Evolutionary conservation across 2,888 invertebrate genomes (phyloP).

Genomic region (Dexiosoma caninum): DNA sequence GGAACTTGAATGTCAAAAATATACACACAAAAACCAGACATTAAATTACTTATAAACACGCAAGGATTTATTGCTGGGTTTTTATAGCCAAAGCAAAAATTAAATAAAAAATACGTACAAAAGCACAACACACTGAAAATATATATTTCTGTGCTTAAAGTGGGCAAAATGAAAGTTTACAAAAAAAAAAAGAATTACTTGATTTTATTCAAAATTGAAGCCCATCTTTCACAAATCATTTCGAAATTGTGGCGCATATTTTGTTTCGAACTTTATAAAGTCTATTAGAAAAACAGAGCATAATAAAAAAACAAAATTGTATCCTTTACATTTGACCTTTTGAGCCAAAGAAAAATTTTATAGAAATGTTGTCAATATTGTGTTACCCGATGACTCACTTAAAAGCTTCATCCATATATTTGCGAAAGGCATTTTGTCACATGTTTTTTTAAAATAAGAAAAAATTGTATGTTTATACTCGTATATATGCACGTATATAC

Average conservation of each 20-base stretch:
- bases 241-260: background rate
- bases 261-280: background rate
- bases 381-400: conserved; percentile 12
- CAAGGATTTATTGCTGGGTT: conserved; percentile 39
- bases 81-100: background rate
- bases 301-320: too few species aligned
- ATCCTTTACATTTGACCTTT: conserved; percentile 20
- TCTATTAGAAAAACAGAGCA: background rate
- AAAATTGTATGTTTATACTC: too few species aligned
- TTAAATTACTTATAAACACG: conserved; percentile 46
- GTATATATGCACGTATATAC: too few species aligned
- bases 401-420: background rate
- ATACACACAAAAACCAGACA: too few species aligned
- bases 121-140: too few species aligned
- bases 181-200: background rate
- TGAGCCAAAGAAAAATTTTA: background rate
- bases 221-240: background rate
- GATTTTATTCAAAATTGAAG: background rate
- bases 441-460: too few species aligned
- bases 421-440: background rate
- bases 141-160: background rate
- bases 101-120: background rate
- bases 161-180: conserved; percentile 4
- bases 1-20: conserved; percentile 8
- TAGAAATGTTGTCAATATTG: background rate